Percentiles rank a stretch among this genome's conserved stretches.
Conservation (phyloP, 1,140 invertebrate genomes). For the Cyclina sinensis region DNA sequence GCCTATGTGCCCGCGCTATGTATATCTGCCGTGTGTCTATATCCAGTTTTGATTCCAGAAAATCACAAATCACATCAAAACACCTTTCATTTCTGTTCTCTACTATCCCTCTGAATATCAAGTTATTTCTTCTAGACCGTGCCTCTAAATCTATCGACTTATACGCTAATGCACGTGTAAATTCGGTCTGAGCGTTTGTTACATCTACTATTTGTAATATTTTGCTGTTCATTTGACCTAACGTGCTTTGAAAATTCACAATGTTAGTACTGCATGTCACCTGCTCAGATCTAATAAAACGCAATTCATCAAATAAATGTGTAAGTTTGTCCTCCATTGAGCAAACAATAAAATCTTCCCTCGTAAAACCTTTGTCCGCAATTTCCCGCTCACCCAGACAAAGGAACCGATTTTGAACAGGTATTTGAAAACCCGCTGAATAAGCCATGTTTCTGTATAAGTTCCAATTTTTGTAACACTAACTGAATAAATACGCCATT, state of each 20-base stretch:
- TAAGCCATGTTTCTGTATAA: no score
- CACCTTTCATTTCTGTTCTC: conserved; percentile 32
- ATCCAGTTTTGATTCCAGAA: neutral
- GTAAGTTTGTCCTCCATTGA: neutral
- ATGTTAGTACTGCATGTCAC: neutral
- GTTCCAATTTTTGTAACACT: no score
- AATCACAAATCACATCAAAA: neutral
- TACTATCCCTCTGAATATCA: conserved; percentile 3
- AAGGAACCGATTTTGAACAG: neutral
- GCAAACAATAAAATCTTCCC: neutral
- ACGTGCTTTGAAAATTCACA: neutral
- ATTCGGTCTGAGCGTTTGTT: neutral
- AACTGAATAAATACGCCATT: no score
- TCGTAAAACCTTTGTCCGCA: neutral
- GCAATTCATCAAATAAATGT: conserved; percentile 31
- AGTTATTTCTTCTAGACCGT: no score
- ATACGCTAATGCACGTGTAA: neutral
- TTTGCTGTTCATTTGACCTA: neutral
- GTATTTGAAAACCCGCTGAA: no score
- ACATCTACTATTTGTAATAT: neutral
- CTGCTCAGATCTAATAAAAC: conserved; percentile 13
- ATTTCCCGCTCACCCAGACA: neutral
- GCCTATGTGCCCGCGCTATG: conserved; percentile 38
- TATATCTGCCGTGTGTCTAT: neutral
- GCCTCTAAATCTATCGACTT: conserved; percentile 43